Percentiles rank a stretch among this genome's conserved stretches.
Conservation (phyloP, 1,140 invertebrate species). For the Hyles vespertilio region DNA sequence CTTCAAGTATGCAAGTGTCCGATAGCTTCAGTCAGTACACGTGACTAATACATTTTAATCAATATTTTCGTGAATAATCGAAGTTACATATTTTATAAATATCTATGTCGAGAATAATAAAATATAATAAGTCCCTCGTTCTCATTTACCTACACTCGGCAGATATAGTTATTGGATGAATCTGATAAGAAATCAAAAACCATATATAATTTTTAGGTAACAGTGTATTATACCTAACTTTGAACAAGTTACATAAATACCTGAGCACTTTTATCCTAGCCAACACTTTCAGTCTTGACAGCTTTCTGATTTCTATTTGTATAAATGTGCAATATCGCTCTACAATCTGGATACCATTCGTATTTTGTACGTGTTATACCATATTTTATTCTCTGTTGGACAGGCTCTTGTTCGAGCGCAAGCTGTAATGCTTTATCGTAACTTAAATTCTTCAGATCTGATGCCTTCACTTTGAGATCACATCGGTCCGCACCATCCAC, state of each 20-base stretch:
- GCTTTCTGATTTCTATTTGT: slow-evolving; percentile 32
- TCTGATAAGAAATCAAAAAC: too few relatives aligned
- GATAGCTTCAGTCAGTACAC: too few relatives aligned
- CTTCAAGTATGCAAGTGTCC: too few relatives aligned
- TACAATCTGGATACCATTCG: slow-evolving; percentile 54
- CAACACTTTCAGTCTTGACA: not conserved
- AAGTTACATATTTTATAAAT: too few relatives aligned
- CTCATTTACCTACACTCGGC: too few relatives aligned
- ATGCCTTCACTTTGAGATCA: slow-evolving; percentile 55
- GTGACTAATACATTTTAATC: too few relatives aligned
- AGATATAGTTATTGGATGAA: too few relatives aligned
- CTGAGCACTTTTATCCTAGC: not conserved
- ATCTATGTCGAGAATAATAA: too few relatives aligned
- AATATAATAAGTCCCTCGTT: too few relatives aligned
- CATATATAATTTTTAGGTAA: too few relatives aligned
- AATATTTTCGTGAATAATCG: too few relatives aligned
- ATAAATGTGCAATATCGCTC: slow-evolving; percentile 57
- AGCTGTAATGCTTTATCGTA: slow-evolving; percentile 48
- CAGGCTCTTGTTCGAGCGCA: slow-evolving; percentile 38
- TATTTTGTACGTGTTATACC: slow-evolving; percentile 49
- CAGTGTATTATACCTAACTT: too few relatives aligned
- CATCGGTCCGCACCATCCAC: slow-evolving; percentile 62
- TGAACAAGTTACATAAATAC: not conserved
- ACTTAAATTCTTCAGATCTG: slow-evolving; percentile 36
- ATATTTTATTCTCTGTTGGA: slow-evolving; percentile 36